phyloP scores from a whole-genome alignment of 2,113 vertebrate species.

The Oncorhynchus gorbuscha region DNA sequence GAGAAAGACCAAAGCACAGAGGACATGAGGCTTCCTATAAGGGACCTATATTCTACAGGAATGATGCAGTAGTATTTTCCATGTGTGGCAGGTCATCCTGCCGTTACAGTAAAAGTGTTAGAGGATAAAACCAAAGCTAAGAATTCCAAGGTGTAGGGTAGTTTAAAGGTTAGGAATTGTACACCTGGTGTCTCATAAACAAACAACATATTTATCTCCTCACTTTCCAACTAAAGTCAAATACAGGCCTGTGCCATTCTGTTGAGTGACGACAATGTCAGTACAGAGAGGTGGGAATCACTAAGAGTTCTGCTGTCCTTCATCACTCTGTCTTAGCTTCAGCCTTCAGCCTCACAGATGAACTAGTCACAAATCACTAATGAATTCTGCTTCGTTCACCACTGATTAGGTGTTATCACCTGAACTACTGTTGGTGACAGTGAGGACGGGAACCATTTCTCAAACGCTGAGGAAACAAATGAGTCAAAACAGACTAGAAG shows the following conservation, averaged over 20 bases:
- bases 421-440: not conserved
- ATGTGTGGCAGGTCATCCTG: not conserved
- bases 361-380: no score
- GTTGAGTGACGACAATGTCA: not conserved
- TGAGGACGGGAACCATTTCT: not conserved
- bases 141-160: no score
- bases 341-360: no score
- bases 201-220: no score
- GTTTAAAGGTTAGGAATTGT: no score
- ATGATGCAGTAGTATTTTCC: not conserved
- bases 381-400: slow-evolving; percentile 1
- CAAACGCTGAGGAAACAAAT: not conserved
- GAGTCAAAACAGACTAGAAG: not conserved
- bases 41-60: no score
- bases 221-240: not conserved
- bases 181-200: no score
- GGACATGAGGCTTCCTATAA: no score
- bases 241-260: not conserved
- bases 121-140: not conserved
- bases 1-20: not conserved
- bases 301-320: not conserved
- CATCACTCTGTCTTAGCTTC: not conserved
- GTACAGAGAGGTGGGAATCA: no score
- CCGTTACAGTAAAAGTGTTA: not conserved
- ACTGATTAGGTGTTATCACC: not conserved